These are phyloP conservation scores for Leistus spinibarbis DNA, from an alignment of 2,888 invertebrate genomes.

Conservation along the genomic window DNA sequence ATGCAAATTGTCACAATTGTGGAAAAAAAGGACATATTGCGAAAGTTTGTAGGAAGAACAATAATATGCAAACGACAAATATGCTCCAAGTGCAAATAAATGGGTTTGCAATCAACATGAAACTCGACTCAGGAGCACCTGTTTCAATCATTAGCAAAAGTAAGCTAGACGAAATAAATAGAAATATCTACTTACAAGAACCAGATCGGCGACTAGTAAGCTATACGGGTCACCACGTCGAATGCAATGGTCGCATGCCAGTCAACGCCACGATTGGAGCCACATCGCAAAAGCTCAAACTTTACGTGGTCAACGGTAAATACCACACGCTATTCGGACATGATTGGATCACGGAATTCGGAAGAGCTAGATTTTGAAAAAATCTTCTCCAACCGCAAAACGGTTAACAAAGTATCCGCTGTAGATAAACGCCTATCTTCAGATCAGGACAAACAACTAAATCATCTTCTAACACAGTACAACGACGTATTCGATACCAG, in stretches of 20 bases:
- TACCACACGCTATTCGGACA: slow-evolving; percentile 26
- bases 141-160: slow-evolving; percentile 31
- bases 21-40: slow-evolving; percentile 29
- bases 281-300: slow-evolving; percentile 9
- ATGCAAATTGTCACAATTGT: slow-evolving; percentile 15
- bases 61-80: no score
- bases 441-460: not conserved
- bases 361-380: slow-evolving; percentile 3
- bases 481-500: slow-evolving; percentile 42
- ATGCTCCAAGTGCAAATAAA: slow-evolving; percentile 26
- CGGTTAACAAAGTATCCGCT: no score
- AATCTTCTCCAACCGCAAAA: no score
- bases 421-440: no score
- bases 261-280: slow-evolving; percentile 5
- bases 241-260: slow-evolving; percentile 11
- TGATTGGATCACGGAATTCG: slow-evolving; percentile 28
- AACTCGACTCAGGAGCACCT: slow-evolving; percentile 40
- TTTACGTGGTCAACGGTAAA: slow-evolving; percentile 21
- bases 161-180: no score
- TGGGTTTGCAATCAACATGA: slow-evolving; percentile 24
- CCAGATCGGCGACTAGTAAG: slow-evolving; percentile 22
- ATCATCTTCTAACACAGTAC: slow-evolving; percentile 30
- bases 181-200: slow-evolving; percentile 20
- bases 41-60: slow-evolving; percentile 7
- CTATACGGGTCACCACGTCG: slow-evolving; percentile 33